Conservation (phyloP, 2,113 vertebrate genomes). For the Australoheros scitulus region DNA sequence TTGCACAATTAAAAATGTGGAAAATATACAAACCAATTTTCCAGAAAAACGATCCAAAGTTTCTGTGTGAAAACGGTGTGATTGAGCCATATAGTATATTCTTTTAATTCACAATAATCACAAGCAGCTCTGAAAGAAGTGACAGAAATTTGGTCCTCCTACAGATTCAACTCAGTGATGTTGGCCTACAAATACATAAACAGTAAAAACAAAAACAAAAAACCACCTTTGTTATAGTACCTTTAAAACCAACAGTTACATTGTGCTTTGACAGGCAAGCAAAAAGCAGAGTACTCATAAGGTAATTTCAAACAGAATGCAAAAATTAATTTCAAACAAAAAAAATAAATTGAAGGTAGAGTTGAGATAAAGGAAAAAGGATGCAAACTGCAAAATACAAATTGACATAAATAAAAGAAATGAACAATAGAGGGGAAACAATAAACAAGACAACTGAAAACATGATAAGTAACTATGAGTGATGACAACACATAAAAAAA, state of each 20-base stretch:
- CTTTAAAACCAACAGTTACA: not conserved
- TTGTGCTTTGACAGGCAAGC: not conserved
- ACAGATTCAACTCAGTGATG: not conserved
- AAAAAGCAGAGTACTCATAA: not conserved
- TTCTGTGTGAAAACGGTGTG: not conserved
- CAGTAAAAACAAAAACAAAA: not conserved
- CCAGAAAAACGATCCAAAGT: not conserved
- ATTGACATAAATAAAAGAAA: not conserved
- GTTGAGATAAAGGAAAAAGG: not conserved
- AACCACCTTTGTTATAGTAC: not conserved
- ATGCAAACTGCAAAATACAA: not conserved
- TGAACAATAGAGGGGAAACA: not conserved
- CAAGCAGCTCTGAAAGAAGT: not conserved
- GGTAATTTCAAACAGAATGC: not conserved
- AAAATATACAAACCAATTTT: not conserved
- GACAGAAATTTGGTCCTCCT: not conserved
- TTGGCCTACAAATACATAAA: too few relatives aligned
- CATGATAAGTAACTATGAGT: not conserved
- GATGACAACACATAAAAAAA: not conserved
- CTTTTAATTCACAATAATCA: not conserved
- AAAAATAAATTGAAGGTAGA: not conserved
- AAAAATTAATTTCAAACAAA: not conserved
- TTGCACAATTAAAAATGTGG: accelerated
- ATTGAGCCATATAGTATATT: not conserved
- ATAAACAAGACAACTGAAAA: not conserved